Evolutionary conservation across 2,888 invertebrate species (phyloP), one percentile per base, ranked within the genome.

Genomic region (Morpho achilles): DNA sequence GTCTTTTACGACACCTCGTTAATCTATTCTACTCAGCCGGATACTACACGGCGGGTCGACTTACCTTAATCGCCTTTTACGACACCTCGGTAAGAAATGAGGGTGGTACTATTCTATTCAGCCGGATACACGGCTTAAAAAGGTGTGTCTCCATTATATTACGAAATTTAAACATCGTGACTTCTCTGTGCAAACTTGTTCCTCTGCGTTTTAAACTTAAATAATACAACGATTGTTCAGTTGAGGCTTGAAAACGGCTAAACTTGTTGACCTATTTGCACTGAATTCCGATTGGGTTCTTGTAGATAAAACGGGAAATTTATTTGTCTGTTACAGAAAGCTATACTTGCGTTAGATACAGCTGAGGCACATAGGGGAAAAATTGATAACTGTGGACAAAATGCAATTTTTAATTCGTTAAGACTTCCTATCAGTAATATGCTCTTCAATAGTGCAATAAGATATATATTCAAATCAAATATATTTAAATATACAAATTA

Each of bases 201-300:
- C 53, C 53, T 47, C 53, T 45, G 53, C 45, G 48, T 60, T 60
- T 66, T 61, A 65, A 65, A 63, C 61, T 66, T 60, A 60, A 66
- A 63, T 66, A 64, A 63, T 66, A 63, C 59, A 51, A 51, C 65
- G 54, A 62, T 64, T 51, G 64, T 64, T 53, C 55, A 43, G 58
- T 60, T 59, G 51, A 55, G 50, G 62, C 58, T 55, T 58, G 56
- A 54, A 58, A 56, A 61, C 53, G 42, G 56, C 61, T 53, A 56
- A 62, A 54, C 58, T 62, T 57, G 64, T 60, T 60, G 60, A 58
- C 59, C 58, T 58, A 58, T 58, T 62, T 62, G 32, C 40, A 41
- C 53, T 53, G 59, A 51, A 53, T 63, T 63, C 54, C 62, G 47
- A 51, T 62, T 57, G 57, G 50, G 50, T 32, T 53, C n/a, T 23